Conservation (phyloP, 92 coral and sea anemone genomes). For the Umimayanthus chanpuru region DNA sequence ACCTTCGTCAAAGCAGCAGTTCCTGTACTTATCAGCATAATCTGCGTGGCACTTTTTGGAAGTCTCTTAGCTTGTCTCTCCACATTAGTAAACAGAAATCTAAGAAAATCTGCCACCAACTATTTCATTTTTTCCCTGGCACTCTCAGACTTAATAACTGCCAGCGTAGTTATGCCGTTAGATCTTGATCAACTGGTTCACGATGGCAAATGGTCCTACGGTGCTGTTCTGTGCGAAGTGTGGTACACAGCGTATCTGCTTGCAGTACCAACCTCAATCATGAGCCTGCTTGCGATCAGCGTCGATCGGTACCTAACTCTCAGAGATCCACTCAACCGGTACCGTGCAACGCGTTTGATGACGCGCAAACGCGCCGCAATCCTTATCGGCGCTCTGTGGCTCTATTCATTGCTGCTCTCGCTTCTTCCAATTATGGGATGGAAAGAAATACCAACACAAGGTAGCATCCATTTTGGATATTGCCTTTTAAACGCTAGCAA, state of each 20-base stretch:
- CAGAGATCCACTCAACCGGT: conserved; percentile 65
- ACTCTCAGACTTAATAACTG: conserved; percentile 76
- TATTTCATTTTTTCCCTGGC: conserved; percentile 80
- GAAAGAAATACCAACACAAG: conserved; percentile 26
- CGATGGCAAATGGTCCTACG: conserved; percentile 57
- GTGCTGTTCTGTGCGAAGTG: conserved; percentile 56
- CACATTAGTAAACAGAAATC: conserved; percentile 55
- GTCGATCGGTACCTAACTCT: conserved; percentile 69
- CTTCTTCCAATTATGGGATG: conserved; percentile 77
- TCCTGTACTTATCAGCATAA: conserved; percentile 43
- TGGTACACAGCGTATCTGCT: conserved; percentile 74
- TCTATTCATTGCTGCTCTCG: conserved; percentile 73
- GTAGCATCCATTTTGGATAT: not conserved
- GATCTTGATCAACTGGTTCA: conserved; percentile 66
- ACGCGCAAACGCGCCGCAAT: conserved; percentile 58
- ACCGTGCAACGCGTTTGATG: conserved; percentile 65
- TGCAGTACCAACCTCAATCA: conserved; percentile 76
- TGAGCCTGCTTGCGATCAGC: conserved; percentile 62
- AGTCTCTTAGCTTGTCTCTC: conserved; percentile 65
- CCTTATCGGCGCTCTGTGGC: conserved; percentile 60
- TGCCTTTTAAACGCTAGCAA: conserved; percentile 66
- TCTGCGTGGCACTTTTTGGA: conserved; percentile 65
- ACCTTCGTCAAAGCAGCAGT: not conserved
- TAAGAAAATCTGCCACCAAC: conserved; percentile 62
- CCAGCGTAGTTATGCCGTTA: conserved; percentile 68